These are phyloP conservation scores for Proteles cristata DNA, from an alignment of 2,113 vertebrate genomes.

Conservation along the genomic window DNA sequence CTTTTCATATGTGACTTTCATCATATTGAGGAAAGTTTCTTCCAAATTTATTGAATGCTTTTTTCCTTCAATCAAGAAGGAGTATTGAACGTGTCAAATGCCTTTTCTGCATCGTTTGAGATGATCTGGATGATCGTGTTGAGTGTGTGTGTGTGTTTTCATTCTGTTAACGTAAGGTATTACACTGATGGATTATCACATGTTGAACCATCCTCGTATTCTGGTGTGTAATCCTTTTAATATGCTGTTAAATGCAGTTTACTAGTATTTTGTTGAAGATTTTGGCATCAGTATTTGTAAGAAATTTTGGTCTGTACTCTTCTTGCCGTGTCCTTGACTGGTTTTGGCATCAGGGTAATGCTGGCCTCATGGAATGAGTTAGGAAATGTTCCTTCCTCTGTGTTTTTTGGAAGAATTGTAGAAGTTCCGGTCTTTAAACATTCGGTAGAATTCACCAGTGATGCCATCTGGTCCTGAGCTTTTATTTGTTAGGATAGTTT, in stretches of 20 bases:
- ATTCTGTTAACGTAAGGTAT: background rate
- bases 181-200: background rate
- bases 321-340: background rate
- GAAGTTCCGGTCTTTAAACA: background rate
- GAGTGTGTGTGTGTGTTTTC: background rate
- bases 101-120: background rate
- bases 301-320: background rate
- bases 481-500: background rate
- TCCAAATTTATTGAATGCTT: background rate
- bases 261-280: background rate
- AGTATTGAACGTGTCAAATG: background rate
- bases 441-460: background rate
- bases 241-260: background rate
- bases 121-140: background rate
- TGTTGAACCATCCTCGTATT: background rate
- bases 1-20: background rate
- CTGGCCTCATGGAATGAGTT: background rate
- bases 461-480: background rate
- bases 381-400: background rate
- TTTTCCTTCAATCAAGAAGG: background rate
- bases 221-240: background rate
- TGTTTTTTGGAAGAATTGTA: background rate
- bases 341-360: background rate
- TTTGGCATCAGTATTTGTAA: background rate
- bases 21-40: background rate